These are phyloP conservation scores for Cololabis saira DNA, from an alignment of 2,113 vertebrate genomes.

Conservation along the genomic window DNA sequence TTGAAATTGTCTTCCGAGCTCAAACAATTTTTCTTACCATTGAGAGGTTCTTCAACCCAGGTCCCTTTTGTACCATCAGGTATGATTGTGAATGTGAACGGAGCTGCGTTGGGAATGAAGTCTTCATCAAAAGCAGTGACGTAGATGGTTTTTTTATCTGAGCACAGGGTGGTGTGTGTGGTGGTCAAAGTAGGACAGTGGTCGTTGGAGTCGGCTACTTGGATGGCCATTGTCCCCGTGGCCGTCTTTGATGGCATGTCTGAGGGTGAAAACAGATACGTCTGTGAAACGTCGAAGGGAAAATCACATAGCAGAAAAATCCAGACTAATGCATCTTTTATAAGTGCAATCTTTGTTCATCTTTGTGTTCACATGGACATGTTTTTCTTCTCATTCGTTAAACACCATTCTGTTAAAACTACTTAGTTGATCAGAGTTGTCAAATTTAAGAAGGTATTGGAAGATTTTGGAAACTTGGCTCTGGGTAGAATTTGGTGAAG, in stretches of 20 bases:
- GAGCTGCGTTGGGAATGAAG: constrained; percentile 73
- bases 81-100: constrained; percentile 85
- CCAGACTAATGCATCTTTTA: no score
- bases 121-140: constrained; percentile 76
- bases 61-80: constrained; percentile 70
- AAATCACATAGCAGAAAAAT: not conserved
- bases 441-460: no score
- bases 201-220: constrained; percentile 81
- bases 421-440: no score
- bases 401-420: no score
- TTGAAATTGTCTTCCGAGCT: no score
- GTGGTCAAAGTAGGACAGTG: constrained; percentile 85
- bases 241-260: constrained; percentile 85
- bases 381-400: no score
- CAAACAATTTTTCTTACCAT: constrained; percentile 77
- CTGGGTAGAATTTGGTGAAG: no score
- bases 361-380: no score
- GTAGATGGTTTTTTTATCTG: constrained; percentile 69
- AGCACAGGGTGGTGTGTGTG: constrained; percentile 77
- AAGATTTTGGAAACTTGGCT: no score
- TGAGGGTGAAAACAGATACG: constrained; percentile 51
- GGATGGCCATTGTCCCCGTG: constrained; percentile 88
- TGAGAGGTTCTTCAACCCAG: constrained; percentile 82
- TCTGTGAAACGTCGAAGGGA: not conserved
- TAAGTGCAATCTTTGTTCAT: no score